Evolutionary conservation across 2,797 vertebrate genomes (phyloP).

Genomic region (Pantherophis alleghaniensis): DNA sequence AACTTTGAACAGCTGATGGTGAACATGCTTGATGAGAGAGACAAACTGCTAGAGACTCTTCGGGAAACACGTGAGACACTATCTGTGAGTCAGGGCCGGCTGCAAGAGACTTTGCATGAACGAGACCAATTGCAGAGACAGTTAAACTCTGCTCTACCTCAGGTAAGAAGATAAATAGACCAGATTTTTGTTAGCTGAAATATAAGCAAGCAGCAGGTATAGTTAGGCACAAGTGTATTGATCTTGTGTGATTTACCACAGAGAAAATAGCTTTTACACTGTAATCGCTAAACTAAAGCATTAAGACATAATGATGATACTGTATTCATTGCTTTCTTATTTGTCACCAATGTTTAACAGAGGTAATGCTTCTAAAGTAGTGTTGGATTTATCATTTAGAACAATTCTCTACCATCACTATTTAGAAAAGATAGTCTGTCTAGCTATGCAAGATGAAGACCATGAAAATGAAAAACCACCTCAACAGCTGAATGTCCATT

Average conservation of each 20-base stretch:
- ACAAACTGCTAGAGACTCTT: constrained; percentile 94
- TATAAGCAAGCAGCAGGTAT: not conserved
- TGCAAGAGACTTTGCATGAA: constrained; percentile 91
- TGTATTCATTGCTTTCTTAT: not conserved
- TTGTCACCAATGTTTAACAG: not conserved
- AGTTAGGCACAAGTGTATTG: not conserved
- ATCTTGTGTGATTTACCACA: not conserved
- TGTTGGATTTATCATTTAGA: not conserved
- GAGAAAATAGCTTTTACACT: not conserved
- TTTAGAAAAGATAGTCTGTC: not conserved
- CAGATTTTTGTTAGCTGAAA: not conserved
- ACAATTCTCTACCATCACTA: not conserved
- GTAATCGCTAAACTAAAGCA: not conserved
- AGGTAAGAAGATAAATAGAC: constrained; percentile 77
- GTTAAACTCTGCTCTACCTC: constrained; percentile 90
- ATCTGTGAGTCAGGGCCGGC: constrained; percentile 86
- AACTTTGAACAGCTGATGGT: constrained; percentile 99
- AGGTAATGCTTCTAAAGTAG: no score
- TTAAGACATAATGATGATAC: not conserved
- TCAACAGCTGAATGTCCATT: not conserved
- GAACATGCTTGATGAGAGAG: constrained; percentile 96
- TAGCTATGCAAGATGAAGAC: not conserved
- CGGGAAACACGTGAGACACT: constrained; percentile 93
- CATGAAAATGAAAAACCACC: not conserved
- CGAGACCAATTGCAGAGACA: constrained; percentile 94